Conservation (phyloP, 2,797 vertebrate genomes). For the Sitta carolinensis region DNA sequence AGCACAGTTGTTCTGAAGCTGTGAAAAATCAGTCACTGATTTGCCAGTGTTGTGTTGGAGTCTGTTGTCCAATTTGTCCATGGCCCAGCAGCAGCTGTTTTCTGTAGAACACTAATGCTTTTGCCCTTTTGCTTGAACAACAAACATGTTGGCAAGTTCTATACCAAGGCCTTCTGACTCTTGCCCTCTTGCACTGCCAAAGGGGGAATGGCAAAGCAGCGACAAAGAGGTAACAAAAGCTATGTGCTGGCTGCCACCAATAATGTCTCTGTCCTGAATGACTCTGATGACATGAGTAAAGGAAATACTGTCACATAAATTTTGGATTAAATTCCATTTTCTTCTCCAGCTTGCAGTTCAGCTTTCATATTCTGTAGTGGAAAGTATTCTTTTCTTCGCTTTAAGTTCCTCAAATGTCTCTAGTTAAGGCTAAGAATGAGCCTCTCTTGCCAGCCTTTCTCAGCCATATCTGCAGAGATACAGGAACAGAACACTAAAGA, state of each 20-base stretch:
- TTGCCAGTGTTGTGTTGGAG: not conserved
- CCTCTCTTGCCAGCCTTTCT: not conserved
- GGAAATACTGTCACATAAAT: not conserved
- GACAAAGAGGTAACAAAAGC: not conserved
- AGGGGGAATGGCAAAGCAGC: not conserved
- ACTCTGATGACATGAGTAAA: not conserved
- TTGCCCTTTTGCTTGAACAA: not conserved
- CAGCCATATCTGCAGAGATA: not conserved
- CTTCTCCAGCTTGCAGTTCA: not conserved
- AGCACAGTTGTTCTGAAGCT: not conserved
- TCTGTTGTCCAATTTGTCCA: not conserved
- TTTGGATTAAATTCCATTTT: not conserved
- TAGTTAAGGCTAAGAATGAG: not conserved
- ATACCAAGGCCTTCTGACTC: not conserved
- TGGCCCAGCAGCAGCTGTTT: not conserved
- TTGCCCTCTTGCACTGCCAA: not conserved
- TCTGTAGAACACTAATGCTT: not conserved
- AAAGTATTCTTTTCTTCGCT: not conserved
- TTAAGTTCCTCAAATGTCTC: not conserved
- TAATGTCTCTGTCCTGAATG: not conserved
- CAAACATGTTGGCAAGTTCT: not conserved
- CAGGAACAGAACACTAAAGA: not conserved
- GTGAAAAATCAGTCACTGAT: not conserved
- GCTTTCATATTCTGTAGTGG: not conserved
- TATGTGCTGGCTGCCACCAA: not conserved